Conservation (phyloP, 1,140 invertebrate species). For the Adelges cooleyi region DNA sequence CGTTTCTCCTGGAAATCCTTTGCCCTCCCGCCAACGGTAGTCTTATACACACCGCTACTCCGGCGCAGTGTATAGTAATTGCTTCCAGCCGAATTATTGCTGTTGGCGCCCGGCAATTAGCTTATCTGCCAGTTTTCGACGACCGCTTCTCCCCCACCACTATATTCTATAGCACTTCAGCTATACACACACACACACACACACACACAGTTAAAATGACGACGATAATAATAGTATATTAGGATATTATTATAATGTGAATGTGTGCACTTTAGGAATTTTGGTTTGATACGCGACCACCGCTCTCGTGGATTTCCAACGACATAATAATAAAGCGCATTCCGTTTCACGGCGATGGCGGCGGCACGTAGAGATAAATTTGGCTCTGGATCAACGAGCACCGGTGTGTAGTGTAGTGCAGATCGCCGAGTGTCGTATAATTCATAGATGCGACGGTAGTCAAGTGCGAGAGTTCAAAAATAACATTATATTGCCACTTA, state of each 20-base stretch:
- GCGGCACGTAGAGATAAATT: constrained; percentile 20
- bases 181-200: too few relatives aligned
- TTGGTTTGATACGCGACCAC: constrained; percentile 5
- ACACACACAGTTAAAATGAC: background rate
- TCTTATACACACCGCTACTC: background rate
- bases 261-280: background rate
- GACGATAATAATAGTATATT: background rate
- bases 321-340: constrained; percentile 13
- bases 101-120: constrained; percentile 21
- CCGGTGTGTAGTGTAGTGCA: background rate
- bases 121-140: constrained; percentile 14
- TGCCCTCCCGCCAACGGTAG: background rate
- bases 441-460: background rate
- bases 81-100: constrained; percentile 25
- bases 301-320: constrained; percentile 14
- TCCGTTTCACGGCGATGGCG: background rate
- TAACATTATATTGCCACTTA: background rate
- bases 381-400: constrained; percentile 19
- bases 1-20: constrained; percentile 1
- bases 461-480: background rate
- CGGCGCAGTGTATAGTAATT: background rate
- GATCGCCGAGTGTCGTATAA: background rate
- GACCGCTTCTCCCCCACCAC: too few relatives aligned
- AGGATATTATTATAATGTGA: background rate
- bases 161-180: too few relatives aligned